These are phyloP conservation scores for Diabrotica virgifera DNA, from an alignment of 1,140 invertebrate genomes.

Conservation along the genomic window DNA sequence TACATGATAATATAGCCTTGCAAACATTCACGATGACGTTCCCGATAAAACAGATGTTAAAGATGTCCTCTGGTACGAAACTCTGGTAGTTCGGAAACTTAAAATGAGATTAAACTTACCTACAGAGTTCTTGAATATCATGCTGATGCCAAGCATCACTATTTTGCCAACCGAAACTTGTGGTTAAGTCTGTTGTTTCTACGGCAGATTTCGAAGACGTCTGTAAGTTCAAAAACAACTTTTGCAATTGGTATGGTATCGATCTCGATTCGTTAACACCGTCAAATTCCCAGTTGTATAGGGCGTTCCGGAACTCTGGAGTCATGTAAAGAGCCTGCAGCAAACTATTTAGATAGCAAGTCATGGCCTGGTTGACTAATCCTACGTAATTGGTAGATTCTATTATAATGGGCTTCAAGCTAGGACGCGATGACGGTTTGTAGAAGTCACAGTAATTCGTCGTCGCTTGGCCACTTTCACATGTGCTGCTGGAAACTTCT, in stretches of 20 bases:
- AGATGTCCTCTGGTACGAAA: slow-evolving; percentile 1
- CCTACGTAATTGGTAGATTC: slow-evolving; percentile 67
- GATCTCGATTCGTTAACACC: slow-evolving; percentile 66
- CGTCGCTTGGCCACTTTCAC: neutral
- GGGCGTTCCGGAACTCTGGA: slow-evolving; percentile 89
- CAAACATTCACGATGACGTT: too few relatives aligned
- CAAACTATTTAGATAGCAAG: slow-evolving; percentile 89
- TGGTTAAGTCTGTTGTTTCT: slow-evolving; percentile 85
- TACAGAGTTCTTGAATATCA: slow-evolving; percentile 73
- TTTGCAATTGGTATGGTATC: slow-evolving; percentile 86
- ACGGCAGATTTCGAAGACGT: slow-evolving; percentile 72
- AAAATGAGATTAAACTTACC: neutral
- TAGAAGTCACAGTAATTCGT: neutral
- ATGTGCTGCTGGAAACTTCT: slow-evolving; percentile 28
- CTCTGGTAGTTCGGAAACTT: neutral
- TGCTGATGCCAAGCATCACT: slow-evolving; percentile 91
- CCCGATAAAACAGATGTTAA: too few relatives aligned
- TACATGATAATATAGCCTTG: too few relatives aligned
- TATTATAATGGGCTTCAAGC: slow-evolving; percentile 23
- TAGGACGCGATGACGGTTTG: slow-evolving; percentile 15
- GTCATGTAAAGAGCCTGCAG: slow-evolving; percentile 91
- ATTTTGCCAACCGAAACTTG: slow-evolving; percentile 87
- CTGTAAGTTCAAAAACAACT: slow-evolving; percentile 84
- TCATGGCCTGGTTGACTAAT: slow-evolving; percentile 92
- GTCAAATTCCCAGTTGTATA: slow-evolving; percentile 86